A percentile compares a stretch with the other conserved stretches of the same genome.
Evolutionary conservation across 92 coral and sea anemone species (phyloP).

Genomic region (Umimayanthus chanpuru): DNA sequence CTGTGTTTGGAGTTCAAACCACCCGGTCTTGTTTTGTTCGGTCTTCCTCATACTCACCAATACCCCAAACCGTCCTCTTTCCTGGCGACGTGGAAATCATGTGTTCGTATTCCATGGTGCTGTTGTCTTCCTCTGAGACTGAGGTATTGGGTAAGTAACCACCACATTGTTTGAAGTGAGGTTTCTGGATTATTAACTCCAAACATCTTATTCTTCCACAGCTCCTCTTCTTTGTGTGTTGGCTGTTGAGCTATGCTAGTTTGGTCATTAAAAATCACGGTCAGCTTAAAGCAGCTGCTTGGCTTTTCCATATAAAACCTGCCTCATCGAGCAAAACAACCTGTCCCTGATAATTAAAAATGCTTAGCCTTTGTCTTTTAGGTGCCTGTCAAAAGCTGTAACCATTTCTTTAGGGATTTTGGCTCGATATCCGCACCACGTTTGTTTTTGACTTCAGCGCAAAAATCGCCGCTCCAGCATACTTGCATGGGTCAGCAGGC

Average conservation of each 20-base stretch:
- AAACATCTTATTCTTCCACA: constrained; percentile 50
- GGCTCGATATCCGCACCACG: constrained; percentile 30
- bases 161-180: constrained; percentile 58
- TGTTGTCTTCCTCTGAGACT: constrained; percentile 62
- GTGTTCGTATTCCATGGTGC: constrained; percentile 49
- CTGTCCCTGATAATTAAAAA: constrained; percentile 2
- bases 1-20: neutral
- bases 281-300: constrained; percentile 35
- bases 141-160: constrained; percentile 57
- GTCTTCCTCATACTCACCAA: constrained; percentile 2
- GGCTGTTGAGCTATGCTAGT: constrained; percentile 17
- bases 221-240: constrained; percentile 46
- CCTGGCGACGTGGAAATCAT: neutral
- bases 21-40: constrained; percentile 31
- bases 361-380: constrained; percentile 9
- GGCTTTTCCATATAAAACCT: constrained; percentile 50
- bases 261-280: constrained; percentile 21
- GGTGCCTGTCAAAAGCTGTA: constrained; percentile 33
- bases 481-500: too few species aligned
- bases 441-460: constrained; percentile 35
- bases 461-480: constrained; percentile 22
- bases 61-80: neutral
- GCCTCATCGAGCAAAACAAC: constrained; percentile 30
- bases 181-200: constrained; percentile 50
- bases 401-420: neutral